Conservation (phyloP, 2,113 vertebrate species). For the Anthoscopus minutus region DNA sequence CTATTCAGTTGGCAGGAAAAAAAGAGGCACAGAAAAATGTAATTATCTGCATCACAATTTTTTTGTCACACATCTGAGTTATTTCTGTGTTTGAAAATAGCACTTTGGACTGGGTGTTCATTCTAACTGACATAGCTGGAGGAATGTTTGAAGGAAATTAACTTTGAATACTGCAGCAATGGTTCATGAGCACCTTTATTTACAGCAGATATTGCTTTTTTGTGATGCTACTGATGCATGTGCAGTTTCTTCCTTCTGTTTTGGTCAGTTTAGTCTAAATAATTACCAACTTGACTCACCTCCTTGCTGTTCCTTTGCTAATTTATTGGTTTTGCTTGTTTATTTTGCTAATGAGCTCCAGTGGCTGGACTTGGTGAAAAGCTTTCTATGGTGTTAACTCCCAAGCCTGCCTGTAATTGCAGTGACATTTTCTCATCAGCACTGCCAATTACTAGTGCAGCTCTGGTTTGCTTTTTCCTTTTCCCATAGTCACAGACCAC, state of each 20-base stretch:
- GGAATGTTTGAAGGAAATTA: background rate
- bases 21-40: background rate
- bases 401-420: background rate
- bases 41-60: background rate
- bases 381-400: background rate
- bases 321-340: background rate
- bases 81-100: background rate
- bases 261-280: background rate
- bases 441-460: background rate
- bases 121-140: background rate
- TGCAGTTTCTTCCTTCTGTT: background rate
- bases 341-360: background rate
- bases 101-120: background rate
- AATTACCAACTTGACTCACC: background rate
- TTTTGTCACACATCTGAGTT: background rate
- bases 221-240: background rate
- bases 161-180: background rate
- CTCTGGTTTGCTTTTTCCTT: background rate
- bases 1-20: background rate
- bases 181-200: background rate
- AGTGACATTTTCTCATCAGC: constrained; percentile 6
- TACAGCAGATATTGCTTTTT: background rate
- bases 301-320: background rate
- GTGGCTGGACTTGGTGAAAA: constrained; percentile 15
- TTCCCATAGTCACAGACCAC: background rate